Conservation (phyloP, 1,140 invertebrate species). For the Neodiprion lecontei region DNA sequence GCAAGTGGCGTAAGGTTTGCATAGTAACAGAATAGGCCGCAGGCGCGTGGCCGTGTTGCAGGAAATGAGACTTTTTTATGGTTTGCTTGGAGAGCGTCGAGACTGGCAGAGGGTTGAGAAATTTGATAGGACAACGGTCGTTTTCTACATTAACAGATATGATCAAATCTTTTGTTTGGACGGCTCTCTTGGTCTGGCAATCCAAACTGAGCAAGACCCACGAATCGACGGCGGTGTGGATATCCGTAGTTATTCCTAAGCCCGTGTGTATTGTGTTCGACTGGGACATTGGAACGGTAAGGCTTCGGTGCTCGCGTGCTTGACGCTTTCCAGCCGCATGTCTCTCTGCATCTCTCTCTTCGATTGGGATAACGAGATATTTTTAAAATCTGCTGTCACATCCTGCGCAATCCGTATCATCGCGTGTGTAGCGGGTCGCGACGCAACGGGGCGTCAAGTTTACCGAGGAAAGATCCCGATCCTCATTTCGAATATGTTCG, state of each 20-base stretch:
- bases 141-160: constrained; percentile 18
- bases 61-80: constrained; percentile 28
- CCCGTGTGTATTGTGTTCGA: background rate
- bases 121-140: constrained; percentile 32
- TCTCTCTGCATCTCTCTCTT: too few relatives aligned
- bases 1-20: background rate
- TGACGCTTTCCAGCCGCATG: background rate
- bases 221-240: background rate
- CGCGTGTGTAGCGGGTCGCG: background rate
- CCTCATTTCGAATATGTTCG: background rate
- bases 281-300: background rate
- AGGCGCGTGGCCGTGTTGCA: constrained; percentile 31
- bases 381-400: too few relatives aligned
- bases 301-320: background rate
- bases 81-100: constrained; percentile 14
- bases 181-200: background rate
- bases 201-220: background rate
- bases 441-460: background rate
- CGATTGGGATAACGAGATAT: too few relatives aligned
- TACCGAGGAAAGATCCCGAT: background rate
- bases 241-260: background rate
- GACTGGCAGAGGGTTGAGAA: constrained; percentile 18
- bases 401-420: background rate
- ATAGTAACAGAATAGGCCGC: constrained; percentile 26
- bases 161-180: constrained; percentile 8